Evolutionary conservation across 2,797 vertebrate genomes (phyloP).

Genomic region (Acrossocheilus fasciatus): DNA sequence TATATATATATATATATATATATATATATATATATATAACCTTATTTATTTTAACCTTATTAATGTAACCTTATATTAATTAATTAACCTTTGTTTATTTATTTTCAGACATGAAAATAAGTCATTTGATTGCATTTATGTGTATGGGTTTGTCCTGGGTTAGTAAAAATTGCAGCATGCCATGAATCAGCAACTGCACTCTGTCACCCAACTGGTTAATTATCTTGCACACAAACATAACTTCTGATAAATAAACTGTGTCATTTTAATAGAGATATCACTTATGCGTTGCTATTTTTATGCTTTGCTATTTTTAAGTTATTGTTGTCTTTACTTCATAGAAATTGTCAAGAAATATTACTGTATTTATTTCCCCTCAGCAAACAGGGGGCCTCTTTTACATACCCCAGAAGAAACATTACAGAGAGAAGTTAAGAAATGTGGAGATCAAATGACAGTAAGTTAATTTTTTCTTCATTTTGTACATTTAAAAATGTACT

Average conservation of each 20-base stretch:
- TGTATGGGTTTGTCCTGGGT: not conserved
- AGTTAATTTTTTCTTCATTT: conserved; percentile 53
- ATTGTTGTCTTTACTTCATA: not conserved
- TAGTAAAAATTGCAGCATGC: not conserved
- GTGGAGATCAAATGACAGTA: conserved; percentile 84
- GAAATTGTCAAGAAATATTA: not conserved
- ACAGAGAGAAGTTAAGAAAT: conserved; percentile 70
- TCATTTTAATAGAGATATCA: not conserved
- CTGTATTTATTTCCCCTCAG: not conserved
- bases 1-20: too few species aligned
- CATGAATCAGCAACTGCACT: not conserved
- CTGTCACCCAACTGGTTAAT: not conserved
- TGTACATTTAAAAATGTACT: conserved; percentile 1
- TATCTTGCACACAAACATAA: not conserved
- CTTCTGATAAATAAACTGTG: not conserved
- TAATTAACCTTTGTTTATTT: not conserved
- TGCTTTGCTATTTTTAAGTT: not conserved
- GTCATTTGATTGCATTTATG: not conserved
- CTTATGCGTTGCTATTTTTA: not conserved
- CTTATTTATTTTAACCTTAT: not conserved
- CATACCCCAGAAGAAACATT: conserved; percentile 26
- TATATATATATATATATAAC: too few species aligned
- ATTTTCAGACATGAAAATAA: not conserved
- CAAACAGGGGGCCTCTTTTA: conserved; percentile 4
- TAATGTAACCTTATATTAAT: not conserved